phyloP scores from a whole-genome alignment of 2,797 vertebrate genomes.

The Anolis apletophallus region DNA sequence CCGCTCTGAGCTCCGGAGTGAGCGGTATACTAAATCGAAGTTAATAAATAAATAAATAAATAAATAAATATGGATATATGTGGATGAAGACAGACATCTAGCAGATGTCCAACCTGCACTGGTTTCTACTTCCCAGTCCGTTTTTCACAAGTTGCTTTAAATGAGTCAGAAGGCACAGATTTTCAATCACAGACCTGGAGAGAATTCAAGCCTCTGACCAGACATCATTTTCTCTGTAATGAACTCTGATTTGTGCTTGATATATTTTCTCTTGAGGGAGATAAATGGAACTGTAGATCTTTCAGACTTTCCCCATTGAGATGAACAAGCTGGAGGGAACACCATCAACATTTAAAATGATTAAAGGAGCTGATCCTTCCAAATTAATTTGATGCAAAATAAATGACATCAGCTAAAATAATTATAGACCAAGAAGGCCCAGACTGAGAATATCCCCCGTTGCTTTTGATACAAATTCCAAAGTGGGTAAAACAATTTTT shows the following conservation, averaged over 20 bases:
- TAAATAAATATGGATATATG: conserved; percentile 24
- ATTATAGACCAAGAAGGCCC: conserved; percentile 51
- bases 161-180: conserved; percentile 8
- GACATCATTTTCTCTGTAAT: conserved; percentile 22
- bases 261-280: neutral
- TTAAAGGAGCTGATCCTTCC: conserved; percentile 55
- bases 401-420: conserved; percentile 50
- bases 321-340: conserved; percentile 37
- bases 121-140: neutral
- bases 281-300: conserved; percentile 57
- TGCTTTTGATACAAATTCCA: conserved; percentile 35
- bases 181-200: conserved; percentile 27
- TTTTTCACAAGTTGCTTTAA: conserved; percentile 13
- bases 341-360: conserved; percentile 55
- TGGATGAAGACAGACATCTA: neutral
- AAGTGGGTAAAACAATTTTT: conserved; percentile 33
- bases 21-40: too few species aligned
- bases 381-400: conserved; percentile 51
- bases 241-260: conserved; percentile 45
- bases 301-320: conserved; percentile 36
- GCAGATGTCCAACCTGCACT: neutral
- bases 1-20: too few species aligned
- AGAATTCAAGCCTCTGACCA: conserved; percentile 31
- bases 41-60: too few species aligned
- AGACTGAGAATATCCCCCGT: conserved; percentile 28